A percentile compares a stretch with the other conserved stretches of the same genome.
These are phyloP conservation scores for Ochlodes sylvanus DNA, from an alignment of 2,888 invertebrate species.

Conservation along the genomic window DNA sequence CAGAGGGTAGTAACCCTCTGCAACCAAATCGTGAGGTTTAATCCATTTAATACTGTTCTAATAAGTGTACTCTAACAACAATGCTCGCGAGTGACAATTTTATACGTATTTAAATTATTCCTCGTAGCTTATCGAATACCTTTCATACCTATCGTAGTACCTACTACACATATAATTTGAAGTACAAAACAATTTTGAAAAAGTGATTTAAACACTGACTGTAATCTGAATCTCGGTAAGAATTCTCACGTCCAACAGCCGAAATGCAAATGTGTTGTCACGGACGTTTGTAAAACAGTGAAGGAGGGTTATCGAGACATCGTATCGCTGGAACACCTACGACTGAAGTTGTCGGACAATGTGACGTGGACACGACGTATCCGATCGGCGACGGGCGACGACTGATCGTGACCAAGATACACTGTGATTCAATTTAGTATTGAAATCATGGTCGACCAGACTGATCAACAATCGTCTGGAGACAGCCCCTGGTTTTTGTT, in stretches of 20 bases:
- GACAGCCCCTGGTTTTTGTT: constrained; percentile 18
- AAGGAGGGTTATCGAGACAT: constrained; percentile 60
- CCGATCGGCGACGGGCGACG: constrained; percentile 56
- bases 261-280: constrained; percentile 73
- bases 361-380: constrained; percentile 52
- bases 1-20: no score
- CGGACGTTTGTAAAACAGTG: constrained; percentile 62
- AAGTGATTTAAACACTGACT: constrained; percentile 3
- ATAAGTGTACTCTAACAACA: no score
- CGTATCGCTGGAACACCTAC: constrained; percentile 53
- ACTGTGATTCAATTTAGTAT: constrained; percentile 63
- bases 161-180: neutral
- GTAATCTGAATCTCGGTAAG: constrained; percentile 41
- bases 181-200: neutral
- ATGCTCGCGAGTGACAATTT: no score
- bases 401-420: constrained; percentile 75
- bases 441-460: constrained; percentile 57
- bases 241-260: constrained; percentile 58
- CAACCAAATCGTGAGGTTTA: no score
- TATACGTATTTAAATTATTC: no score
- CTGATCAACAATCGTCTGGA: constrained; percentile 61
- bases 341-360: constrained; percentile 49
- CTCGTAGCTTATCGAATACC: neutral
- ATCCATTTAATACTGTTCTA: no score
- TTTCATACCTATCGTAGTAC: neutral